phyloP scores from a whole-genome alignment of 2,797 vertebrate genomes.

The Danio tinwini region DNA sequence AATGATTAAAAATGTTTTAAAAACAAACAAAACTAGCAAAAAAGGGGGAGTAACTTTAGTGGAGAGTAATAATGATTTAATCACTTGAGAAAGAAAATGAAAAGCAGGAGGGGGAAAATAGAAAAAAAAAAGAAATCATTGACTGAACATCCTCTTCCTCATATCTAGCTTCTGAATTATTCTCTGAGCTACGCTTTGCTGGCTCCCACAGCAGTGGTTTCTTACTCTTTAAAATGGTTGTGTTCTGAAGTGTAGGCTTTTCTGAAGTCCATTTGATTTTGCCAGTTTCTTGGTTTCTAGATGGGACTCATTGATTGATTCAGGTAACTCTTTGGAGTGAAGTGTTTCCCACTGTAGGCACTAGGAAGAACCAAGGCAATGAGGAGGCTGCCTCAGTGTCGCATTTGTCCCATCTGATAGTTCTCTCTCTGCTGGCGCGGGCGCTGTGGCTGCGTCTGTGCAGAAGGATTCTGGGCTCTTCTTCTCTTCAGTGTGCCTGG shows the following conservation, averaged over 20 bases:
- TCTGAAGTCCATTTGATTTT: constrained; percentile 53
- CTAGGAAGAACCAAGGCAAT: constrained; percentile 93
- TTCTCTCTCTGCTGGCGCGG: constrained; percentile 83
- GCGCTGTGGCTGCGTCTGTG: constrained; percentile 80
- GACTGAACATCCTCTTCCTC: constrained; percentile 66
- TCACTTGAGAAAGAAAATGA: neutral
- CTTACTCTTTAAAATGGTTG: constrained; percentile 53
- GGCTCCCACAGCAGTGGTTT: constrained; percentile 77
- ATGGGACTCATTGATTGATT: constrained; percentile 79
- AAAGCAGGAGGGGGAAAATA: constrained; percentile 33
- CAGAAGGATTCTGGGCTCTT: constrained; percentile 78
- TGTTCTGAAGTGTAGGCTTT: constrained; percentile 43
- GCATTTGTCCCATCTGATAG: constrained; percentile 92
- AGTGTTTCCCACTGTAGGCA: constrained; percentile 95
- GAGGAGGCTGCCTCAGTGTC: constrained; percentile 82
- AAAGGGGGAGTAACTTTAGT: constrained; percentile 61
- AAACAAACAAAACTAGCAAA: constrained; percentile 39
- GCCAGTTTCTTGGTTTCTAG: constrained; percentile 71
- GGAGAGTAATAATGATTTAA: constrained; percentile 15
- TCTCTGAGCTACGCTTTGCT: constrained; percentile 72
- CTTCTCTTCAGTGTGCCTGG: constrained; percentile 92
- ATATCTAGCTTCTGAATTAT: constrained; percentile 60
- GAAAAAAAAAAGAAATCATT: constrained; percentile 56
- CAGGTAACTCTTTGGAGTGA: constrained; percentile 97
- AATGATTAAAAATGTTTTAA: constrained; percentile 33